Evolutionary conservation across 2,797 vertebrate genomes (phyloP), one percentile per base, ranked within the genome.

Genomic region (Aldrovandia affinis): DNA sequence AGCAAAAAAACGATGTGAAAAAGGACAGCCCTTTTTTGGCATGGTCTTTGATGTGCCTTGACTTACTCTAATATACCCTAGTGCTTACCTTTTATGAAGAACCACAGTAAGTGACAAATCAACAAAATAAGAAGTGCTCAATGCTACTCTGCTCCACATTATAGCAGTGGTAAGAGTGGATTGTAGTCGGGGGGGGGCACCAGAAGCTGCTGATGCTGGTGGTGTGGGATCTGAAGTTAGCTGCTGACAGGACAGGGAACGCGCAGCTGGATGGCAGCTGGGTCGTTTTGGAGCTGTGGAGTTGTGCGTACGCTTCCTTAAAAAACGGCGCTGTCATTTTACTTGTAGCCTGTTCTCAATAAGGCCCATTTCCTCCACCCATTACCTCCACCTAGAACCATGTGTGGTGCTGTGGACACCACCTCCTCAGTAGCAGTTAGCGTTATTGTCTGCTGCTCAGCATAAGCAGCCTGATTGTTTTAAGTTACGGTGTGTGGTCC

Each of bases 211-310:
- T 57, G 55, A 14, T 20, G 55, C 55, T 57, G 55, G 15, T 20
- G 55, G 10, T 57, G 55, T 14, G 15, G 20, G 42, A n/a, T n/a
- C 73, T 25, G 42, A 47, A 47, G 42, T 47, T 28, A 22, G 18
- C 18, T 22, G 39, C 0, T n/a, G 73, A 22, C 73, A 25, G 73
- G 54, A 25, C 10, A 10, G 28, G 20, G 79, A 47, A 18, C 18
- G 28, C 85, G 89, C 92, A 93, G 91, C 90, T 94, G 93, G 88
- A 42, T 83, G 81, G 47, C 91, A 93, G 91, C 90, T 92, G 92
- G 18, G 81, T 88, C 87, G 85, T 83, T 87, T 90, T 86, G 83
- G 80, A 87, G 59, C 89, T 63, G 75, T 12, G 65, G 70, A 61
- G 47, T 57, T 18, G 44, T 22, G 57, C 0, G 85, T 4, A 30